These are phyloP conservation scores for Catostomus latipinnis DNA, from an alignment of 2,797 vertebrate genomes.

Conservation along the genomic window DNA sequence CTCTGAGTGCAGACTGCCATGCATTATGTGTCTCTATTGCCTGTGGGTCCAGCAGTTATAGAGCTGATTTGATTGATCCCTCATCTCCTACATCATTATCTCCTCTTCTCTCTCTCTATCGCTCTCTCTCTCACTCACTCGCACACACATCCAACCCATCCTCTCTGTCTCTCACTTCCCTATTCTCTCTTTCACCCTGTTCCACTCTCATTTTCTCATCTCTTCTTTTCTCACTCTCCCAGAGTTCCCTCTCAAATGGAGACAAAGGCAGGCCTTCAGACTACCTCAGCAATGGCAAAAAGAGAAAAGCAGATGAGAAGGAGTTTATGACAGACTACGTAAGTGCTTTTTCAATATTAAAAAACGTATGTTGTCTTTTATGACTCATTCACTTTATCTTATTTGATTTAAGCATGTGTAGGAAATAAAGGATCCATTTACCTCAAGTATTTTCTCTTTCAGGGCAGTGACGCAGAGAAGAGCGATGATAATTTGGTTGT, in stretches of 20 bases:
- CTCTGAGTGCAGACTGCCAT: slow-evolving; percentile 63
- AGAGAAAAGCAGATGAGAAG: slow-evolving; percentile 91
- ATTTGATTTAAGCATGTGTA: background rate
- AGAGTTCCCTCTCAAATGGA: slow-evolving; percentile 90
- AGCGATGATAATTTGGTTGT: slow-evolving; percentile 92
- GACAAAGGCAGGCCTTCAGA: slow-evolving; percentile 86
- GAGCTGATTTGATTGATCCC: slow-evolving; percentile 75
- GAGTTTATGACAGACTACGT: slow-evolving; percentile 91
- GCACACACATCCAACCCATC: background rate
- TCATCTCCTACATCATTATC: slow-evolving; percentile 56
- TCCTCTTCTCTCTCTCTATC: background rate
- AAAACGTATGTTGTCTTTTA: slow-evolving; percentile 33
- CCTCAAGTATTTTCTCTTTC: background rate
- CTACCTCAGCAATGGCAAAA: slow-evolving; percentile 91
- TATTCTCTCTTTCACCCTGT: slow-evolving; percentile 1
- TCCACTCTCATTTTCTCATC: slow-evolving; percentile 31
- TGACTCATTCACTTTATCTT: background rate
- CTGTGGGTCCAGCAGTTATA: slow-evolving; percentile 71
- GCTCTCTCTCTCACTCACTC: background rate
- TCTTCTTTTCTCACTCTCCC: slow-evolving; percentile 26
- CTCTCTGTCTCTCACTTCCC: slow-evolving; percentile 4
- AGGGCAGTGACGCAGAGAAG: slow-evolving; percentile 91
- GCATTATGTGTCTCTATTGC: slow-evolving; percentile 69
- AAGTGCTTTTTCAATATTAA: slow-evolving; percentile 62
- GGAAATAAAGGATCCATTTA: too few species aligned